Conservation (phyloP, 2,113 vertebrate genomes). For the Perccottus glenii region DNA sequence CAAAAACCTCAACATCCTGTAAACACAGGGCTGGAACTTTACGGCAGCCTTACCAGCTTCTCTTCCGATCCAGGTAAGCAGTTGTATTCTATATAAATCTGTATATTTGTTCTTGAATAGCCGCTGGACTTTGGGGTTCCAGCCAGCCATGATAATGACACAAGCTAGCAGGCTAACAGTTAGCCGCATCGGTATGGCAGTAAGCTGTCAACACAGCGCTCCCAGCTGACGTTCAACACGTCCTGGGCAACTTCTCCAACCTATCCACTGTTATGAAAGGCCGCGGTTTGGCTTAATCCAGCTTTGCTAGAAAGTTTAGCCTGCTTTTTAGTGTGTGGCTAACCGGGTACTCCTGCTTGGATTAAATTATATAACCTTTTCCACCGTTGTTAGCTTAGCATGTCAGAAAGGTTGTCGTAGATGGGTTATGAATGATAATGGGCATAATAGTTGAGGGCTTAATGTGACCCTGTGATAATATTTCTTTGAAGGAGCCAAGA, state of each 20-base stretch:
- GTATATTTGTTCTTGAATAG: background rate
- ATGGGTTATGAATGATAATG: background rate
- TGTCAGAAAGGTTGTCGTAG: background rate
- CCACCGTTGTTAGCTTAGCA: constrained; percentile 1
- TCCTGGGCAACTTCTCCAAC: constrained; percentile 14
- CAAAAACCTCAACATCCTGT: constrained; percentile 50
- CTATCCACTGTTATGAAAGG: background rate
- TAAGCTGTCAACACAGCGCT: constrained; percentile 29
- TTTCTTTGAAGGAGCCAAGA: background rate
- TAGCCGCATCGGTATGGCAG: constrained; percentile 45
- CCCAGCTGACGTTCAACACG: constrained; percentile 57
- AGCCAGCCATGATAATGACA: constrained; percentile 60
- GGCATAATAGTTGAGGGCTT: background rate
- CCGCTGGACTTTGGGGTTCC: constrained; percentile 49
- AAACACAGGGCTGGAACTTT: constrained; percentile 18
- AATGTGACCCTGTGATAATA: background rate
- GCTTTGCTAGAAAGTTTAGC: background rate
- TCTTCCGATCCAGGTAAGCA: constrained; percentile 56
- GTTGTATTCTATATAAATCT: background rate
- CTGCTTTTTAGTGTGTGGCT: constrained; percentile 7
- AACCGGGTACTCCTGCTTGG: constrained; percentile 16
- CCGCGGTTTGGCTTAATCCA: background rate
- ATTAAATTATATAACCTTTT: constrained; percentile 47
- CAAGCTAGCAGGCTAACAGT: constrained; percentile 57
- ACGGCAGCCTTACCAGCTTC: background rate